Evolutionary conservation across 2,797 vertebrate species (phyloP).

Genomic region (Pangasius macronema): DNA sequence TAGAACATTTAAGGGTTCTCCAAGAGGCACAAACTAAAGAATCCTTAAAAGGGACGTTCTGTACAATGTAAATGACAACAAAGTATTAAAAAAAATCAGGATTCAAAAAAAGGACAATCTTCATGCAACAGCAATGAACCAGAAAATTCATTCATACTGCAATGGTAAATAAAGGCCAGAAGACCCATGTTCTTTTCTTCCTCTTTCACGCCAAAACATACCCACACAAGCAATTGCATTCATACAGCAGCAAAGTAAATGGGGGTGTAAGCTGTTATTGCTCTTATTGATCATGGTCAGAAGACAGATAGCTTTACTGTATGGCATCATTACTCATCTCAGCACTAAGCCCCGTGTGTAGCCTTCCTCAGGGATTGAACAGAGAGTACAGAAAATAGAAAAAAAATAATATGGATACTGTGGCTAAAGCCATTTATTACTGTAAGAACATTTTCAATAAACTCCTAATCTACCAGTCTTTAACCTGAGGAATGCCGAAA

Average conservation of each 20-base stretch:
- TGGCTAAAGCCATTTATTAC: constrained; percentile 38
- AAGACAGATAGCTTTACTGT: constrained; percentile 56
- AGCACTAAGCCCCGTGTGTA: constrained; percentile 39
- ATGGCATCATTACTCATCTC: constrained; percentile 57
- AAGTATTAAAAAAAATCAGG: background rate
- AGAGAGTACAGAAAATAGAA: constrained; percentile 10
- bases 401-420: constrained; percentile 27
- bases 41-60: background rate
- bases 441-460: constrained; percentile 49
- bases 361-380: constrained; percentile 36
- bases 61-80: background rate
- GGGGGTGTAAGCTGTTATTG: constrained; percentile 46
- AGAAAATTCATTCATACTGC: background rate
- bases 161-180: constrained; percentile 29
- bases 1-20: background rate
- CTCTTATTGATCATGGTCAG: constrained; percentile 59
- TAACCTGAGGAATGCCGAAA: constrained; percentile 11
- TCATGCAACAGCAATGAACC: background rate
- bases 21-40: background rate
- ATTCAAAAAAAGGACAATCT: background rate
- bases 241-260: constrained; percentile 37
- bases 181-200: constrained; percentile 9
- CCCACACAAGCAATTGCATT: constrained; percentile 12
- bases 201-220: constrained; percentile 8
- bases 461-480: constrained; percentile 40